Conservation (phyloP, 2,888 invertebrate species). For the Chrysolina haemoptera region DNA sequence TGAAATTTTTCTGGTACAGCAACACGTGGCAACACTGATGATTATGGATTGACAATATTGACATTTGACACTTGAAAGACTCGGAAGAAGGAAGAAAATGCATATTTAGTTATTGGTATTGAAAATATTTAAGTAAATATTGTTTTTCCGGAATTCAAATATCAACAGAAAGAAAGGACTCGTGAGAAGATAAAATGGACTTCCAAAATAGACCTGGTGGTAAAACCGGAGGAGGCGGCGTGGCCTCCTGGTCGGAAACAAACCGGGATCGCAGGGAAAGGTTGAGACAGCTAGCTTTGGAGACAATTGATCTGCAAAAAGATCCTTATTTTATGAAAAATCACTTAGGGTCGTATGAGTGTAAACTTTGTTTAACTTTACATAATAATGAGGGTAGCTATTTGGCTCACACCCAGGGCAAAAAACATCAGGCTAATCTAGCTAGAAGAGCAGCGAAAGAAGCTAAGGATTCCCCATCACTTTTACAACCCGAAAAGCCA, state of each 20-base stretch:
- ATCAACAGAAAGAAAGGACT: too few relatives aligned
- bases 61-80: too few relatives aligned
- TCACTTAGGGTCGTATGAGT: slow-evolving; percentile 96
- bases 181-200: slow-evolving; percentile 80
- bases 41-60: too few relatives aligned
- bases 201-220: slow-evolving; percentile 99
- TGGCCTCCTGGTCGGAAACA: slow-evolving; percentile 98
- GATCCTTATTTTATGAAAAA: slow-evolving; percentile 99
- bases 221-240: slow-evolving; percentile 99
- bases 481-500: slow-evolving; percentile 95
- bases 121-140: too few relatives aligned
- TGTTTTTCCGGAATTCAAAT: too few relatives aligned
- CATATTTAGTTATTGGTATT: too few relatives aligned
- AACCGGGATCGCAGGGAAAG: slow-evolving; percentile 97
- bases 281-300: slow-evolving; percentile 94
- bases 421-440: slow-evolving; percentile 96
- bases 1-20: too few relatives aligned
- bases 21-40: too few relatives aligned
- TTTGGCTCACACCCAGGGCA: slow-evolving; percentile 98
- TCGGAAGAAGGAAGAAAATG: too few relatives aligned
- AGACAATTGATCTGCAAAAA: slow-evolving; percentile 98
- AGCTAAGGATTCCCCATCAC: slow-evolving; percentile 96
- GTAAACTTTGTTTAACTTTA: slow-evolving; percentile 97
- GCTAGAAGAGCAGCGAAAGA: slow-evolving; percentile 98
- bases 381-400: slow-evolving; percentile 99